Evolutionary conservation across 2,113 vertebrate genomes (phyloP).

Genomic region (Cheilinus undulatus): DNA sequence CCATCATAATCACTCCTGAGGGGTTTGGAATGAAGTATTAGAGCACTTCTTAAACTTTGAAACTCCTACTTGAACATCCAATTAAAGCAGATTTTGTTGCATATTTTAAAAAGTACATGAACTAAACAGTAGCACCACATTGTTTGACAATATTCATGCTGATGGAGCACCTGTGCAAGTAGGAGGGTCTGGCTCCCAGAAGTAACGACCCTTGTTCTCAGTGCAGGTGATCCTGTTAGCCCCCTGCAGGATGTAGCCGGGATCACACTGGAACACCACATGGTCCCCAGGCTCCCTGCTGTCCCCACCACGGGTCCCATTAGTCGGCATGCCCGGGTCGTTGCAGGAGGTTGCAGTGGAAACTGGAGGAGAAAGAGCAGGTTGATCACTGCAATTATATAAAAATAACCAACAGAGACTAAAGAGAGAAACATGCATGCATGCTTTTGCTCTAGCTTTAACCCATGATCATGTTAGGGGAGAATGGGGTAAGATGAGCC

Average conservation of each 20-base stretch:
- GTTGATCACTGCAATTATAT: conserved; percentile 7
- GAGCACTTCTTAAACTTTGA: too few species aligned
- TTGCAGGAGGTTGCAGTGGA: conserved; percentile 98
- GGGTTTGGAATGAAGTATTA: too few species aligned
- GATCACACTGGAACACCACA: conserved; percentile 95
- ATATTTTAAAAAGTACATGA: not conserved
- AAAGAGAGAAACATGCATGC: not conserved
- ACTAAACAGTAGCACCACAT: not conserved
- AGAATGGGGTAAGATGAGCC: too few species aligned
- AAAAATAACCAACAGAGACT: conserved; percentile 3
- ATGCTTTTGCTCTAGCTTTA: too few species aligned
- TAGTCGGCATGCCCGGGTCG: conserved; percentile 94
- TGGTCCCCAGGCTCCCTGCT: conserved; percentile 93
- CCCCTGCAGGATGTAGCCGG: conserved; percentile 93
- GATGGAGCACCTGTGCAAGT: conserved; percentile 88
- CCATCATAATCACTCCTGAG: too few species aligned
- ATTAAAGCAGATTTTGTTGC: too few species aligned
- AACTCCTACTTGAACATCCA: too few species aligned
- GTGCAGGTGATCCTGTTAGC: conserved; percentile 92
- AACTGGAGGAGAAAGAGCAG: conserved; percentile 78
- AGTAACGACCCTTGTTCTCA: conserved; percentile 94
- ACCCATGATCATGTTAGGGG: not conserved
- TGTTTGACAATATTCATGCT: conserved; percentile 6
- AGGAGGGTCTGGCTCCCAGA: conserved; percentile 97
- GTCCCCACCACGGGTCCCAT: conserved; percentile 93